These are phyloP conservation scores for Buathra laborator DNA, from an alignment of 2,888 invertebrate species.

Conservation along the genomic window DNA sequence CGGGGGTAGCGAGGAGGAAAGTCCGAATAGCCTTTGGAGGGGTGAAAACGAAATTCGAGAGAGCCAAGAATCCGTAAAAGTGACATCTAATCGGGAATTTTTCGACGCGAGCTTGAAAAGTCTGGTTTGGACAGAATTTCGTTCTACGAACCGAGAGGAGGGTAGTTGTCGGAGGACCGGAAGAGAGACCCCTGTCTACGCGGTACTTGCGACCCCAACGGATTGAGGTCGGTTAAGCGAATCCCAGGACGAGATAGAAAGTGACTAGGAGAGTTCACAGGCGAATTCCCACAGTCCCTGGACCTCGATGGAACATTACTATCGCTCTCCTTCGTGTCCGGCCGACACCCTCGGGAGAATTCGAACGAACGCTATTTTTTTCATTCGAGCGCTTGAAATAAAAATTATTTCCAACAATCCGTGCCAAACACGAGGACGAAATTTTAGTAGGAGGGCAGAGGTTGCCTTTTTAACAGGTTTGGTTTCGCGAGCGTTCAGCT, in stretches of 20 bases:
- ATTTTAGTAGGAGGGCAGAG: too few relatives aligned
- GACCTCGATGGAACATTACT: neutral
- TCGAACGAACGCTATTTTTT: neutral
- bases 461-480: neutral
- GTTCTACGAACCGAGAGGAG: neutral
- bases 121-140: constrained; percentile 35
- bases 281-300: constrained; percentile 12
- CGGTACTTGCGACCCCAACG: constrained; percentile 43
- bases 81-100: constrained; percentile 34
- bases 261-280: constrained; percentile 12
- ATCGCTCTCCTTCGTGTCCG: neutral
- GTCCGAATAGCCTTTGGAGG: neutral
- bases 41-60: neutral
- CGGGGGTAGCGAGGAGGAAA: neutral
- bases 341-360: neutral
- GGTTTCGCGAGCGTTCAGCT: constrained; percentile 3
- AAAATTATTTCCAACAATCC: neutral
- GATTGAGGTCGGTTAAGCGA: constrained; percentile 60
- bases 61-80: constrained; percentile 20
- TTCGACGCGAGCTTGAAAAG: constrained; percentile 20
- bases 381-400: neutral
- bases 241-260: constrained; percentile 49
- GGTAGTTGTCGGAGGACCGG: neutral
- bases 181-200: neutral
- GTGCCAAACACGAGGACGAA: neutral